Conservation (phyloP, 2,113 vertebrate genomes). For the Forbesichthys agassizii region DNA sequence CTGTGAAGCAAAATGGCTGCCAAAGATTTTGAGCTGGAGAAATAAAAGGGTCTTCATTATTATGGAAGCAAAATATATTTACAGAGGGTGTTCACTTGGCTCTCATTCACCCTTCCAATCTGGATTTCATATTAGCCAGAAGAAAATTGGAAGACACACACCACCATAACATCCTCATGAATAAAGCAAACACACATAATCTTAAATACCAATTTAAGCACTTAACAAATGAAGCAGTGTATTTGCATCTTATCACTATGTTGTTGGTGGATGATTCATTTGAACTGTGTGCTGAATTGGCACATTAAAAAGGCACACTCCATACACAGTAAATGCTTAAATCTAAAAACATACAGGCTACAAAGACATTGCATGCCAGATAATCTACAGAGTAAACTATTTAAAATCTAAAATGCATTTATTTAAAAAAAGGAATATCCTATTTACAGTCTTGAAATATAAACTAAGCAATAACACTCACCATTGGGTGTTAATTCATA, state of each 20-base stretch:
- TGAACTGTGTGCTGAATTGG: slow-evolving; percentile 36
- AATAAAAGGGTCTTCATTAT: slow-evolving; percentile 44
- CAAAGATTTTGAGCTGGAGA: slow-evolving; percentile 27
- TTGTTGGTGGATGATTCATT: slow-evolving; percentile 42
- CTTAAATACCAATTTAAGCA: slow-evolving; percentile 54
- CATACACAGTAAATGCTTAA: slow-evolving; percentile 4
- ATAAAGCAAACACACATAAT: slow-evolving; percentile 57
- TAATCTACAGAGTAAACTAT: too few relatives aligned
- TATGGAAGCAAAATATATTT: slow-evolving; percentile 44
- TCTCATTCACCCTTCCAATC: slow-evolving; percentile 44
- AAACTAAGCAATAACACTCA: too few relatives aligned
- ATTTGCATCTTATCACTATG: slow-evolving; percentile 36
- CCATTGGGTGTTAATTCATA: too few relatives aligned
- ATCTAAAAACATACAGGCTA: too few relatives aligned
- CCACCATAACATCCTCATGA: slow-evolving; percentile 50
- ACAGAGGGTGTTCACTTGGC: slow-evolving; percentile 48
- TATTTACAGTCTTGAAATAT: too few relatives aligned
- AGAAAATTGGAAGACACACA: slow-evolving; percentile 58
- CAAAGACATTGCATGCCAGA: too few relatives aligned
- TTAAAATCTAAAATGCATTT: too few relatives aligned
- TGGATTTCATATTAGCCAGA: slow-evolving; percentile 57
- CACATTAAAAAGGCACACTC: slow-evolving; percentile 50
- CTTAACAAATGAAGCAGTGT: slow-evolving; percentile 49
- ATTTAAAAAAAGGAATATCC: too few relatives aligned
- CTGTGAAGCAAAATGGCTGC: slow-evolving; percentile 31